Evolutionary conservation across 2,888 invertebrate genomes (phyloP).

Genomic region (Belgica antarctica): DNA sequence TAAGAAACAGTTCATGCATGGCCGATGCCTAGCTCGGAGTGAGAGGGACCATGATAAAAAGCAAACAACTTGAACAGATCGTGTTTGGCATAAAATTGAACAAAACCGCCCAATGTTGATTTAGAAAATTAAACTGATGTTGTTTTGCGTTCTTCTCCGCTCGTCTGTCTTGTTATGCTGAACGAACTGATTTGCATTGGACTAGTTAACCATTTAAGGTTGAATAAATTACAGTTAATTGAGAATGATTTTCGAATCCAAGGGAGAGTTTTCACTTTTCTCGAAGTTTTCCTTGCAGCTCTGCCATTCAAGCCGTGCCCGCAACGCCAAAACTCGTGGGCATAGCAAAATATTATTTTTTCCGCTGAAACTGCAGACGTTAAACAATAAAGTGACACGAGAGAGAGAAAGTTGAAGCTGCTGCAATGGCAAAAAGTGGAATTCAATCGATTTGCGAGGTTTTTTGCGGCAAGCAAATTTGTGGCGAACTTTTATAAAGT

Average conservation of each 20-base stretch:
- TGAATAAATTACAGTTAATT: constrained; percentile 21
- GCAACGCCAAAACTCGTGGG: not conserved
- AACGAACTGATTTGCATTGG: constrained; percentile 22
- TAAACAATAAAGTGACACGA: not conserved
- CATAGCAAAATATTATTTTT: not conserved
- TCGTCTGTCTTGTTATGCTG: not conserved
- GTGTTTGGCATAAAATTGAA: not conserved
- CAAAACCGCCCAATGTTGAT: constrained; percentile 8
- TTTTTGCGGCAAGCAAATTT: no score
- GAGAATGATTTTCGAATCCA: not conserved
- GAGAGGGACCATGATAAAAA: not conserved
- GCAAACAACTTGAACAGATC: constrained; percentile 10
- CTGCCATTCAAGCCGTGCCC: not conserved
- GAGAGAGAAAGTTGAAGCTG: no score
- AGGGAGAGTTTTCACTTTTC: no score
- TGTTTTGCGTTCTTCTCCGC: not conserved
- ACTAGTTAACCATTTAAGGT: constrained; percentile 28
- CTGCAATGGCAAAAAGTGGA: no score
- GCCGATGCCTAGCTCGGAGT: not conserved
- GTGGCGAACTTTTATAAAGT: no score
- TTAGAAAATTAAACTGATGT: constrained; percentile 12
- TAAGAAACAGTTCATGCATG: constrained; percentile 2
- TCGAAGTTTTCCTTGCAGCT: not conserved
- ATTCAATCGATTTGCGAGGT: no score
- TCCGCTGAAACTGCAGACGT: not conserved